Percentiles rank a stretch among this genome's conserved stretches.
Conservation (phyloP, 2,797 vertebrate species). For the Hoplostethus mediterraneus region DNA sequence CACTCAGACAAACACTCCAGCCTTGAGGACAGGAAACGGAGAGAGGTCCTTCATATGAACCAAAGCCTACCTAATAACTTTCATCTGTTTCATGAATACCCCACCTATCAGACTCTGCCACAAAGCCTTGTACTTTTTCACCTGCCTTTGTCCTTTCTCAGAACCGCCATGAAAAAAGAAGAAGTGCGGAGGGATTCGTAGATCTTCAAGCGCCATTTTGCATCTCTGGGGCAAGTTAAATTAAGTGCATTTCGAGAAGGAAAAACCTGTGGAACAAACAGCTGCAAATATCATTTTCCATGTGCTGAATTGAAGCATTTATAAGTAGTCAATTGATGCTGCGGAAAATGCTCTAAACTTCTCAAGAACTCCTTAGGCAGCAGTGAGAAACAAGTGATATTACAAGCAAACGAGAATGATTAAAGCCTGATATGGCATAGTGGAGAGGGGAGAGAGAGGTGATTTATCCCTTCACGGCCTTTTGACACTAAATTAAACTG, state of each 20-base stretch:
- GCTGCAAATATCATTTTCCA: constrained; percentile 28
- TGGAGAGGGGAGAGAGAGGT: constrained; percentile 77
- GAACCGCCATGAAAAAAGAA: constrained; percentile 12
- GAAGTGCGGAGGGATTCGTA: constrained; percentile 2
- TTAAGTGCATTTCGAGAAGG: constrained; percentile 20
- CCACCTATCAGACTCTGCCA: constrained; percentile 46
- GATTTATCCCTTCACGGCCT: constrained; percentile 89
- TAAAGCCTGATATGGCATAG: constrained; percentile 79
- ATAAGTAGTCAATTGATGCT: constrained; percentile 49
- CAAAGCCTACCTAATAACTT: constrained; percentile 63
- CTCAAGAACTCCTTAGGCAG: constrained; percentile 62
- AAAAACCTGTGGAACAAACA: constrained; percentile 20
- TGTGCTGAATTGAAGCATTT: constrained; percentile 45
- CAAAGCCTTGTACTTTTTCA: constrained; percentile 47
- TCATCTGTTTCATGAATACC: constrained; percentile 70
- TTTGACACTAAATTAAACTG: constrained; percentile 91
- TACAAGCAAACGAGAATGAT: constrained; percentile 79
- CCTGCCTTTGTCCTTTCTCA: constrained; percentile 41
- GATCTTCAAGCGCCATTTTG: constrained; percentile 32
- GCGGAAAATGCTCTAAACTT: constrained; percentile 51
- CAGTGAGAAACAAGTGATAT: constrained; percentile 75
- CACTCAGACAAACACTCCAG: constrained; percentile 79
- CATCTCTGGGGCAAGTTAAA: constrained; percentile 26
- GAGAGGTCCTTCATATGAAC: constrained; percentile 55
- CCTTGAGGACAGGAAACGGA: constrained; percentile 66